A percentile compares a stretch with the other conserved stretches of the same genome.
Conservation (phyloP, 2,113 vertebrate species). For the Meles meles region DNA sequence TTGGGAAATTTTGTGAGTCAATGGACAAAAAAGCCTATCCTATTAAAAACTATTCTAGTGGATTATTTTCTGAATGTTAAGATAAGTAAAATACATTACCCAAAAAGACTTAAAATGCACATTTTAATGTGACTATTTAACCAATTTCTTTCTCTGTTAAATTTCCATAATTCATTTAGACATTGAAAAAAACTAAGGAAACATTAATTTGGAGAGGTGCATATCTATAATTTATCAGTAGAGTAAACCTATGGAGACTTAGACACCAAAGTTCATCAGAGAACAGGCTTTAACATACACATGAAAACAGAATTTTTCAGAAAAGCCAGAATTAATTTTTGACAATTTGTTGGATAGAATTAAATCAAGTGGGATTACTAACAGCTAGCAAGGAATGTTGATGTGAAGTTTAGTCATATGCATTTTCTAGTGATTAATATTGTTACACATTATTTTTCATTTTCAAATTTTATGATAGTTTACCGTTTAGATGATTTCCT, state of each 20-base stretch:
- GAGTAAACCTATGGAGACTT: constrained; percentile 66
- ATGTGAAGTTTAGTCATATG: constrained; percentile 33
- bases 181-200: constrained; percentile 64
- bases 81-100: not conserved
- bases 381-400: constrained; percentile 62
- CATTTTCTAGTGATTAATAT: constrained; percentile 57
- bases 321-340: constrained; percentile 48
- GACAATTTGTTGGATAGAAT: constrained; percentile 50
- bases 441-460: constrained; percentile 48
- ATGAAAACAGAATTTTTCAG: constrained; percentile 64
- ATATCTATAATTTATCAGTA: constrained; percentile 71
- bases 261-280: constrained; percentile 70
- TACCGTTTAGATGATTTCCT: not conserved
- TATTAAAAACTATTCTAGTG: not conserved
- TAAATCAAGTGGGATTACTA: constrained; percentile 67
- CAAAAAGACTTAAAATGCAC: not conserved
- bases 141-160: not conserved
- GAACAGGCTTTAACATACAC: constrained; percentile 54
- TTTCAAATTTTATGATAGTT: not conserved
- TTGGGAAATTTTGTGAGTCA: not conserved
- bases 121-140: not conserved
- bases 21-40: not conserved
- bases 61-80: not conserved
- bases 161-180: constrained; percentile 63
- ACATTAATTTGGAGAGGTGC: constrained; percentile 66